Evolutionary conservation across 53 echinoderm and acorn worm genomes (phyloP).

Genomic region (Henricia sp.): DNA sequence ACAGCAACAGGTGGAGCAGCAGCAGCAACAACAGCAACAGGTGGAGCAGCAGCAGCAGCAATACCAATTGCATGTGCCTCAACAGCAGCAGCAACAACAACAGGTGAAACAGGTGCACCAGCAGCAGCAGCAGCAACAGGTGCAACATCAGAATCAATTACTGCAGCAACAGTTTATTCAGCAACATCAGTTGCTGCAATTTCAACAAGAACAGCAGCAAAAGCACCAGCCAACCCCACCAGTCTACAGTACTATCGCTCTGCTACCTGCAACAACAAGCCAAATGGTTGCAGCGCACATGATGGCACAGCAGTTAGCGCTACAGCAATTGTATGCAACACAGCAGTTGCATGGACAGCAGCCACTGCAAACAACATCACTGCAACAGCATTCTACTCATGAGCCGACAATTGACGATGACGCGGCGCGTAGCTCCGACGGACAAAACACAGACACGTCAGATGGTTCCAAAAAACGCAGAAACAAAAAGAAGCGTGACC

Average conservation of each 20-base stretch:
- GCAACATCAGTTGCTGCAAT: neutral
- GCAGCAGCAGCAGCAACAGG: conserved; percentile 11
- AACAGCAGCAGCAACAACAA: conserved; percentile 18
- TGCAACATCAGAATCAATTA: conserved; percentile 6
- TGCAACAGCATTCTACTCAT: neutral
- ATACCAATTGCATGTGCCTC: neutral
- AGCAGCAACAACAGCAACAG: conserved; percentile 45
- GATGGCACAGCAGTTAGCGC: neutral
- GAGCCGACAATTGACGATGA: conserved; percentile 11
- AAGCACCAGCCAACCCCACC: neutral
- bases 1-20: conserved; percentile 23
- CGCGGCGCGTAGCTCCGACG: conserved; percentile 28
- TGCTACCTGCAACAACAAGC: neutral
- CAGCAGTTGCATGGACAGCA: neutral
- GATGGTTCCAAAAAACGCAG: conserved; percentile 67
- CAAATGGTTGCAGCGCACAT: conserved; percentile 25
- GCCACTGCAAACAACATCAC: neutral
- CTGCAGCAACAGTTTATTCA: too few species aligned
- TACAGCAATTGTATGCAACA: neutral
- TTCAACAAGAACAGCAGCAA: conserved; percentile 22
- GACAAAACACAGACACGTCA: conserved; percentile 10
- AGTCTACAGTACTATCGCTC: conserved; percentile 50
- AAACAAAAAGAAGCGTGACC: conserved; percentile 93
- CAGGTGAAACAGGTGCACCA: neutral
- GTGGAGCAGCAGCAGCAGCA: conserved; percentile 33